Percentiles rank a stretch among this genome's conserved stretches.
phyloP scores from a whole-genome alignment of 2,888 invertebrate genomes.

The Synergus laeviventris region DNA sequence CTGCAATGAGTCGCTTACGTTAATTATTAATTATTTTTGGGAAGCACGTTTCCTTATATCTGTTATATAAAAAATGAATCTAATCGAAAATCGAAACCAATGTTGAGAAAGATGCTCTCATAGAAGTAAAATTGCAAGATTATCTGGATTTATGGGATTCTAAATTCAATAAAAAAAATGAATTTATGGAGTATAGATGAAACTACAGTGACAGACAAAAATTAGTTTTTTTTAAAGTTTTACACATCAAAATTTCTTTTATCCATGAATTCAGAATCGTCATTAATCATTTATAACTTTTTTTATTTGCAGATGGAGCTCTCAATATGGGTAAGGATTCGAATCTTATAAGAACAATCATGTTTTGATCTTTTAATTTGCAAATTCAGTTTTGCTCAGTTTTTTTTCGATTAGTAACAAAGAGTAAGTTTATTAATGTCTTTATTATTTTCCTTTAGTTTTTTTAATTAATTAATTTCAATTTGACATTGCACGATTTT shows the following conservation, averaged over 20 bases:
- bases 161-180: constrained; percentile 4
- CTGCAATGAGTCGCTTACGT: constrained; percentile 58
- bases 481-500: constrained; percentile 14
- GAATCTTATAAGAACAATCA: constrained; percentile 1
- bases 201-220: too few relatives aligned
- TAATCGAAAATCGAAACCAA: background rate
- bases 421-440: too few relatives aligned
- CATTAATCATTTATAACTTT: constrained; percentile 31
- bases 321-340: constrained; percentile 72
- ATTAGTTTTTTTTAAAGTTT: too few relatives aligned
- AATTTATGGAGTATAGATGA: too few relatives aligned
- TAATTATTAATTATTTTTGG: constrained; percentile 25
- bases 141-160: background rate
- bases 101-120: background rate
- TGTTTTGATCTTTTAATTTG: constrained; percentile 24
- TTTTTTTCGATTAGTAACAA: constrained; percentile 22
- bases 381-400: background rate
- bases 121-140: background rate
- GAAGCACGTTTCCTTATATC: constrained; percentile 40
- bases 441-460: background rate
- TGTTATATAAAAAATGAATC: constrained; percentile 6
- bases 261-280: background rate
- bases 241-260: background rate
- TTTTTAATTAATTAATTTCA: constrained; percentile 21
- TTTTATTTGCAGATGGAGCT: constrained; percentile 72